Base-by-base conservation (phyloP, 2,797 vertebrate species). In the Pipistrellus nathusii region DNA sequence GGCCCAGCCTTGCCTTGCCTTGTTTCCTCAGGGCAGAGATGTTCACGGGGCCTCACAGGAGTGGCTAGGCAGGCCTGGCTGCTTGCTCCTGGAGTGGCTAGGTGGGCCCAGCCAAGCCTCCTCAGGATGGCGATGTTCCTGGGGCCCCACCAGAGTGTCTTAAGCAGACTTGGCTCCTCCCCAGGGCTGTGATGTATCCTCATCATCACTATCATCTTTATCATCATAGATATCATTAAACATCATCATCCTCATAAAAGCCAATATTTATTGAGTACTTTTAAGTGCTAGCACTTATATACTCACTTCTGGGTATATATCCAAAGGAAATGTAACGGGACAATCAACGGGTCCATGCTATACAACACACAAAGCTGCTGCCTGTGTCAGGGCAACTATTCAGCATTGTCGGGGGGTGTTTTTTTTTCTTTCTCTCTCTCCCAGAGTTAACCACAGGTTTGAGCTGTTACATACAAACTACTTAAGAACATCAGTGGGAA, bases 181-280 rank as follows among this genome's bases (percentile, higher is more conserved):
- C 38, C 6, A 41, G 38, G 38, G 38, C 38, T 41, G 38, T 41
- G 38, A 44, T 85, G 3, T 68, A 68, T 32, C 3, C n/a, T 93
- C 23, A 55, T 46, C 38, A 32, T 69, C 66, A 77, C 32, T 41
- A 2, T 62, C 48, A 55, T 10, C 30, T 73, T 77, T 91, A 27
- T 81, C 59, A 59, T 77, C 12, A 64, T 10, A 83, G 18, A 14
- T 44, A 73, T 69, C 3, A 84, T 59, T 69, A 55, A 48, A 73
- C 55, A 38, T 66, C 8, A 25, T 41, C 55, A 75, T 38, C 48
- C 44, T 85, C 57, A 64, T 5, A 83, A 69, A 71, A 77, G 53
- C 8, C 64, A 94, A 46, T 82, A 84, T 73, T 82, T 75, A 82
- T 35, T 66, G 14, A 92, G 53, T 21, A 76, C 62, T 90, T 94